A percentile compares a stretch with the other conserved stretches of the same genome.
Conservation (phyloP, 2,888 invertebrate genomes). For the Coremacera marginata region DNA sequence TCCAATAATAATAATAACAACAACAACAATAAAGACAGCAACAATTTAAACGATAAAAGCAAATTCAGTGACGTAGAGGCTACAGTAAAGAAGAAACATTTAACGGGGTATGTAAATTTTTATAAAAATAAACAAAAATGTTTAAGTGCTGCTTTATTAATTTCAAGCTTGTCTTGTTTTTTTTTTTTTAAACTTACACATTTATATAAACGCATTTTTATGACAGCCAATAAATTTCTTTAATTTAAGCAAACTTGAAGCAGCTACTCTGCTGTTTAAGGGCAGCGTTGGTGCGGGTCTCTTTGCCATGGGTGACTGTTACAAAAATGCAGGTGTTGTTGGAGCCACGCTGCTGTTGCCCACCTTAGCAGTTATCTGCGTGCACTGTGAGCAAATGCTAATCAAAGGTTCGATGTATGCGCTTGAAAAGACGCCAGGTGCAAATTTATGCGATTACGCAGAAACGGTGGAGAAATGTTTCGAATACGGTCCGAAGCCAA, state of each 20-base stretch:
- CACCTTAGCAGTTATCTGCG: slow-evolving; percentile 88
- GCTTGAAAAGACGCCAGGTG: slow-evolving; percentile 60
- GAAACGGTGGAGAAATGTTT: slow-evolving; percentile 87
- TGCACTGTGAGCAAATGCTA: slow-evolving; percentile 92
- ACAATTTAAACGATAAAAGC: background rate
- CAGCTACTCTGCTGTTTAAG: slow-evolving; percentile 91
- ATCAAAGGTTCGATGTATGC: slow-evolving; percentile 68
- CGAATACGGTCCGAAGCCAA: slow-evolving; percentile 75
- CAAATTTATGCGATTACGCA: slow-evolving; percentile 80
- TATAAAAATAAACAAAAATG: background rate
- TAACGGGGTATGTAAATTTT: slow-evolving; percentile 48
- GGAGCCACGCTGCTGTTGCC: slow-evolving; percentile 83
- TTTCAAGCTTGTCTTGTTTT: background rate
- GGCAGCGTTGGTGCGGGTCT: slow-evolving; percentile 96
- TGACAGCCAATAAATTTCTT: background rate
- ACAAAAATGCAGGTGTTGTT: slow-evolving; percentile 89
- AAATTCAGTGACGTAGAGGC: slow-evolving; percentile 43
- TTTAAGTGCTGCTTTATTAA: background rate
- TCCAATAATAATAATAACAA: background rate
- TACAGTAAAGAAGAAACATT: slow-evolving; percentile 51
- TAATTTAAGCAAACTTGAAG: slow-evolving; percentile 80
- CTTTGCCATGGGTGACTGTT: slow-evolving; percentile 94
- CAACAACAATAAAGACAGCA: background rate
- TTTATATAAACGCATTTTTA: background rate
- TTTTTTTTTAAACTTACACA: no score